Evolutionary conservation across 2,888 invertebrate species (phyloP), one percentile per base, ranked within the genome.

Genomic region (Ganaspis brasiliensis): DNA sequence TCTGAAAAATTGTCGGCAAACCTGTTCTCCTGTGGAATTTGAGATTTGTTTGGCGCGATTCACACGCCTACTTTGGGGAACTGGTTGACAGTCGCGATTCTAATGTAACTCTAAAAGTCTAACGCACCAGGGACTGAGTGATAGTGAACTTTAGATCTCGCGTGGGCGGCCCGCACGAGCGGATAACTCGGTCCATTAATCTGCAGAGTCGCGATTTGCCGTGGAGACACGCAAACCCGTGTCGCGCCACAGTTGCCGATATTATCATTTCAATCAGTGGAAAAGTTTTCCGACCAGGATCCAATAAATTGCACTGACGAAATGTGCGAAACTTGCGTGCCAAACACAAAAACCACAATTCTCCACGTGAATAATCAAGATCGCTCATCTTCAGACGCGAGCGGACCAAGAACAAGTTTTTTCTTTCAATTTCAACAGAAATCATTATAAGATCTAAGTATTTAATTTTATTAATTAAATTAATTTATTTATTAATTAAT

Each of bases 141-240:
- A 74, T 74, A 74, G 63, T 63, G 63, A 74, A 74, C 74, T 74
- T 63, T 74, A 35, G 19, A 55, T 75, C 55, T 55, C 56, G 74
- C 70, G 74, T 75, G 56, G 74, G 74, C 74, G 74, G 71, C 56
- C 74, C 74, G 71, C 74, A 75, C 67, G 35, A 55, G 74, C 74
- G 56, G 40, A 55, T 40, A 75, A 70, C 74, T 75, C 55, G 55
- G 37, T 49, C 70, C 74, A 71, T 75, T 75, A 75, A 75, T 75
- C 56, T 73, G 37, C 56, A 5, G 56, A 55, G 71, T 67, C 56
- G 74, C 74, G 70, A 74, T 74, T 72, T 72, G 72, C 72, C 72
- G 72, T 35, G 2, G 37, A 72, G 55, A 72, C 72, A 55, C 72
- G 55, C 72, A 72, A 72, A 72, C 72, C 52, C 72, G 72, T 72